phyloP scores from a whole-genome alignment of 2,888 invertebrate species.

The Proisotoma minuta region DNA sequence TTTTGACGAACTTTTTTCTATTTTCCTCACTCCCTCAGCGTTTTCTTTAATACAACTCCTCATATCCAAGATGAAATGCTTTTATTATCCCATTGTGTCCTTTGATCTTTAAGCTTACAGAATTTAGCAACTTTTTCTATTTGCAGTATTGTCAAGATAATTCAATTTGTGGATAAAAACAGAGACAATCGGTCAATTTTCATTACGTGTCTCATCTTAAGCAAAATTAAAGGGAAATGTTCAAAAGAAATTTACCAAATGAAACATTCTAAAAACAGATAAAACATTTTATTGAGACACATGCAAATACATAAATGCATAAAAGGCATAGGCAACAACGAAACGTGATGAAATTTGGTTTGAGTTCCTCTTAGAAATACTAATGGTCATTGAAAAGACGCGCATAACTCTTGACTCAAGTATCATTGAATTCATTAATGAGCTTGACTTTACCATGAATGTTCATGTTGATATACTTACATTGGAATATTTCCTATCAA shows the following conservation, averaged over 20 bases:
- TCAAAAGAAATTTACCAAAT: too few relatives aligned
- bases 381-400: constrained; percentile 15
- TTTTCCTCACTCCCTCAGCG: constrained; percentile 16
- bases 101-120: constrained; percentile 12
- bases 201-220: not conserved
- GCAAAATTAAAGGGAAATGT: too few relatives aligned
- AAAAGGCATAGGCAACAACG: not conserved
- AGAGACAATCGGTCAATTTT: not conserved
- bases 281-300: too few relatives aligned
- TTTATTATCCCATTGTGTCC: constrained; percentile 11
- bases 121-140: not conserved
- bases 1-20: constrained; percentile 9
- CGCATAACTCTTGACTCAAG: not conserved
- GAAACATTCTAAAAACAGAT: too few relatives aligned
- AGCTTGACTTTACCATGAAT: too few relatives aligned
- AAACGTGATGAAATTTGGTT: not conserved
- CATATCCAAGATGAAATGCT: constrained; percentile 1
- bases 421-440: not conserved
- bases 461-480: too few relatives aligned
- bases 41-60: not conserved
- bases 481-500: too few relatives aligned
- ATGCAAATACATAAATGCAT: too few relatives aligned
- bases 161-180: not conserved
- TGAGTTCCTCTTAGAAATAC: not conserved
- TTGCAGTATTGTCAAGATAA: not conserved